These are phyloP conservation scores for Scaeva pyrastri DNA, from an alignment of 2,888 invertebrate species.

Conservation along the genomic window DNA sequence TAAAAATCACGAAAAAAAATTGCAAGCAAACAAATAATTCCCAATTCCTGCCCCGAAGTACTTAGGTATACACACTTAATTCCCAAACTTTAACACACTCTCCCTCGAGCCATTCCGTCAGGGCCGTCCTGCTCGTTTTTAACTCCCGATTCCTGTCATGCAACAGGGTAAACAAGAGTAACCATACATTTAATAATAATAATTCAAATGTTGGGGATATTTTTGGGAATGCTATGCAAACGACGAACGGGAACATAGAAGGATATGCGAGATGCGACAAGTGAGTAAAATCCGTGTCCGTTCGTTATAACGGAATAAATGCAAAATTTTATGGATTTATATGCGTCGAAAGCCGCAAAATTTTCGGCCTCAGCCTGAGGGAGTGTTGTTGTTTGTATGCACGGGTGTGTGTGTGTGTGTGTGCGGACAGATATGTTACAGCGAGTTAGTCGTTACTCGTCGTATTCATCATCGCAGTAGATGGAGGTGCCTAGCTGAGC, in stretches of 20 bases:
- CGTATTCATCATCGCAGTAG: too few species aligned
- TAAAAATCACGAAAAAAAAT: not conserved
- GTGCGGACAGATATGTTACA: slow-evolving; percentile 48
- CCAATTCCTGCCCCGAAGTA: not conserved
- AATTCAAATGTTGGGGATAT: slow-evolving; percentile 66
- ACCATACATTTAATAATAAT: slow-evolving; percentile 64
- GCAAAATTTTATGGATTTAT: slow-evolving; percentile 72
- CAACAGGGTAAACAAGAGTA: slow-evolving; percentile 50
- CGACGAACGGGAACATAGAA: not conserved
- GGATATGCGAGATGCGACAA: slow-evolving; percentile 43
- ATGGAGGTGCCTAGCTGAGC: slow-evolving; percentile 39
- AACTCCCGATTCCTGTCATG: slow-evolving; percentile 4
- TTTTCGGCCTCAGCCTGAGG: slow-evolving; percentile 23
- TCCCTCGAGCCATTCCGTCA: too few species aligned
- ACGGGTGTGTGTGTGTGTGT: not conserved
- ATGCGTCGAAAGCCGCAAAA: slow-evolving; percentile 60
- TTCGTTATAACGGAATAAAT: slow-evolving; percentile 59
- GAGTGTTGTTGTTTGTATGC: not conserved
- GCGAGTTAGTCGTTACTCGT: slow-evolving; percentile 27
- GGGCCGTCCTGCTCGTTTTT: too few species aligned
- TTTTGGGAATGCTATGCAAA: slow-evolving; percentile 10
- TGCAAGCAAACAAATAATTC: not conserved
- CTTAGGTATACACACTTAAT: not conserved
- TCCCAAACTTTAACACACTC: not conserved
- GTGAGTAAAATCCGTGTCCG: slow-evolving; percentile 23